These are phyloP conservation scores for Pentalonia nigronervosa DNA, from an alignment of 1,140 invertebrate genomes.

Conservation along the genomic window DNA sequence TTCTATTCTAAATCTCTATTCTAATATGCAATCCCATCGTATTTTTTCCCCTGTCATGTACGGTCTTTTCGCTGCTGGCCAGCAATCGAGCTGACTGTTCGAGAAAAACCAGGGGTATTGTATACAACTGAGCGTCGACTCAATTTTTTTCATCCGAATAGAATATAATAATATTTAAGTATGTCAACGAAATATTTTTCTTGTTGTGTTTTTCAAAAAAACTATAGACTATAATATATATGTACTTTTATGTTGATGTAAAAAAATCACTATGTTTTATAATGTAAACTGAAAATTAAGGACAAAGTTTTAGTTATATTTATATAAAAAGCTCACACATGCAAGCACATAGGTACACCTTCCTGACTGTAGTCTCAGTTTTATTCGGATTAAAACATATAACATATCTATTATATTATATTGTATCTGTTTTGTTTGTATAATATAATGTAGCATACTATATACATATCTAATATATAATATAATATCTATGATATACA, in stretches of 20 bases:
- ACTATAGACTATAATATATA: background rate
- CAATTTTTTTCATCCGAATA: background rate
- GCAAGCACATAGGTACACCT: background rate
- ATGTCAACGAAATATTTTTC: background rate
- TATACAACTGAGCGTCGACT: background rate
- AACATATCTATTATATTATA: background rate
- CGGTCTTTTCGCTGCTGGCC: background rate
- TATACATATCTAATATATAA: too few relatives aligned
- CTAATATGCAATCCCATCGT: slow-evolving; percentile 9
- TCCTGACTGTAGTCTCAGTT: background rate
- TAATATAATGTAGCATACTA: background rate
- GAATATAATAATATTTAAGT: background rate
- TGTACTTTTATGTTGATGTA: background rate
- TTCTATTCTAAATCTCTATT: slow-evolving; percentile 41
- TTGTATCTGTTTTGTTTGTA: background rate
- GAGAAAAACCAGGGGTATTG: background rate
- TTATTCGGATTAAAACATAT: background rate
- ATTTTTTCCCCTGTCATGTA: background rate
- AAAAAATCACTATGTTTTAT: background rate
- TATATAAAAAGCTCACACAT: too few relatives aligned
- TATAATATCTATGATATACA: too few relatives aligned
- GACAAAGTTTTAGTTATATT: too few relatives aligned
- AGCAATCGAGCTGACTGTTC: background rate
- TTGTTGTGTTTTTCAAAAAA: background rate
- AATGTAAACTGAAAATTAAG: background rate